These are phyloP conservation scores for Regulus satrapa DNA, from an alignment of 2,113 vertebrate genomes.

Conservation along the genomic window DNA sequence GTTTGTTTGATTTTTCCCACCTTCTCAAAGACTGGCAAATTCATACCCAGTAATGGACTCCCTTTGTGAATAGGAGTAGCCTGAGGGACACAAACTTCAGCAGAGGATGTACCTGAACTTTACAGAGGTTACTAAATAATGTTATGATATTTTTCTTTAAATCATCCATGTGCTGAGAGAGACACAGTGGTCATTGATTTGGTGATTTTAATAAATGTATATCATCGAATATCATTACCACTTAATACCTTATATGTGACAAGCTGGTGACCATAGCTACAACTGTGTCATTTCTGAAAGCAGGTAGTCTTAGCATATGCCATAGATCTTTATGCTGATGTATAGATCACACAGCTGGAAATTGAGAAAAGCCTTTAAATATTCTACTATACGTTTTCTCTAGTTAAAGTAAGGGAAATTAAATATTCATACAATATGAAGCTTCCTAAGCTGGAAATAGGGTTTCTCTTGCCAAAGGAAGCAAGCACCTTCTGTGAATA, in stretches of 20 bases:
- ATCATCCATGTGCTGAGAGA: not conserved
- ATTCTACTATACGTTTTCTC: not conserved
- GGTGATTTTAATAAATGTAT: not conserved
- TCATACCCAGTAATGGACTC: not conserved
- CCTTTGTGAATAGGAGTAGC: not conserved
- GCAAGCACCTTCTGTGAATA: conserved; percentile 55
- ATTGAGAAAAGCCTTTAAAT: conserved; percentile 7
- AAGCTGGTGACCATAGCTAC: not conserved
- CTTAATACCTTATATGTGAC: not conserved
- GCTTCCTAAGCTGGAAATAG: conserved; percentile 55
- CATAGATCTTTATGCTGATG: not conserved
- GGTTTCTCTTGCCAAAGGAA: conserved; percentile 71
- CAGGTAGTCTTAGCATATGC: not conserved
- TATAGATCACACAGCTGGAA: not conserved
- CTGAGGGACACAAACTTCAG: not conserved
- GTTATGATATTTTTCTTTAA: not conserved
- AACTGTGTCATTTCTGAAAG: not conserved
- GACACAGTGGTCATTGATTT: not conserved
- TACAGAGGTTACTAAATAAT: not conserved
- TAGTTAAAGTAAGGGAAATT: conserved; percentile 63
- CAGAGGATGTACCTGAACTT: not conserved
- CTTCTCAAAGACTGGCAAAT: not conserved
- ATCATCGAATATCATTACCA: not conserved
- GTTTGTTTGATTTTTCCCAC: not conserved
- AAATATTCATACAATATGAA: conserved; percentile 64